Evolutionary conservation across 2,797 vertebrate species (phyloP).

Genomic region (Oreonectes daqikongensis): DNA sequence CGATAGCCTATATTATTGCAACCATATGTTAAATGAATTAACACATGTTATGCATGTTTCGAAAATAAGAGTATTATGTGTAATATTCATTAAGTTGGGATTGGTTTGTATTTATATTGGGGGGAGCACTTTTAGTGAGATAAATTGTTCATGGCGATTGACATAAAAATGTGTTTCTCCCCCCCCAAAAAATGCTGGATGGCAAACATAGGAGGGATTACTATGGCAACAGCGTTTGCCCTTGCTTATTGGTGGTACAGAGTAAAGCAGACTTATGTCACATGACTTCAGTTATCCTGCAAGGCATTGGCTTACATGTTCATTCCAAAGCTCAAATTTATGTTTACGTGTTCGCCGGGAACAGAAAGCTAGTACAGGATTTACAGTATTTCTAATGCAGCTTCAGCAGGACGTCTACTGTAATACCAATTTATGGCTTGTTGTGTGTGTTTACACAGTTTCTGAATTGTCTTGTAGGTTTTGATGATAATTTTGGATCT

Average conservation of each 20-base stretch:
- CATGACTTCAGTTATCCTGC: slow-evolving; percentile 54
- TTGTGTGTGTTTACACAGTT: background rate
- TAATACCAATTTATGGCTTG: background rate
- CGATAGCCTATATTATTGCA: too few relatives aligned
- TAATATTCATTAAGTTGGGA: background rate
- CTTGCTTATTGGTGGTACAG: slow-evolving; percentile 58
- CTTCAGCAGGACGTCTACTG: background rate
- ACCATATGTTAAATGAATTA: background rate
- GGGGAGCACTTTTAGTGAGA: slow-evolving; percentile 1
- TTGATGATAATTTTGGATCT: background rate
- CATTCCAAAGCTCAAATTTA: slow-evolving; percentile 35
- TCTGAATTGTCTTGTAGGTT: background rate
- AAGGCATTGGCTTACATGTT: slow-evolving; percentile 45
- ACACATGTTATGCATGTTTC: background rate
- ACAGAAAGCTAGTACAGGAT: slow-evolving; percentile 10
- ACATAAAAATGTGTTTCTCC: slow-evolving; percentile 31
- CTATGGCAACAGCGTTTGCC: slow-evolving; percentile 63
- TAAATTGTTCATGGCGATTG: slow-evolving; percentile 30
- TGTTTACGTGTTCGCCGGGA: slow-evolving; percentile 42
- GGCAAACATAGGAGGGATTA: slow-evolving; percentile 60
- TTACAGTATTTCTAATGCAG: background rate
- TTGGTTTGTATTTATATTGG: background rate
- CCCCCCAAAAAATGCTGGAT: slow-evolving; percentile 46
- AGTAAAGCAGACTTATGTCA: slow-evolving; percentile 59
- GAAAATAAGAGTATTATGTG: background rate